Conservation (phyloP, 2,888 invertebrate genomes). For the Brachycybe producta region DNA sequence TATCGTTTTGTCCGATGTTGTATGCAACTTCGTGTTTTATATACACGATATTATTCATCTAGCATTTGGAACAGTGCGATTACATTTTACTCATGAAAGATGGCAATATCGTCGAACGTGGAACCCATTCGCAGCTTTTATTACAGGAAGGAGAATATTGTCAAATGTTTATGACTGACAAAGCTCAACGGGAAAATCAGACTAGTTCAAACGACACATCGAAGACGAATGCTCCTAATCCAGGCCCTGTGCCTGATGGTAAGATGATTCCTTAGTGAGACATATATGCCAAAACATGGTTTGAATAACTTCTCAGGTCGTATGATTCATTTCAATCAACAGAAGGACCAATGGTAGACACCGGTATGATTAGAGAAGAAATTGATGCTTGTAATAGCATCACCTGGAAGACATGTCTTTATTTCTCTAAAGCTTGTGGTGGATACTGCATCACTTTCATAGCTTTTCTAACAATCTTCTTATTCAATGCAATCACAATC, state of each 20-base stretch:
- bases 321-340: not conserved
- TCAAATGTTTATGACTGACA: slow-evolving; percentile 12
- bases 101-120: slow-evolving; percentile 43
- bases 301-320: not conserved
- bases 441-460: slow-evolving; percentile 10
- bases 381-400: slow-evolving; percentile 6
- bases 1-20: not conserved
- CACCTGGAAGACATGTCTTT: slow-evolving; percentile 12
- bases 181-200: too few relatives aligned
- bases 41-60: slow-evolving; percentile 9
- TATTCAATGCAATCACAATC: slow-evolving; percentile 25
- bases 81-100: slow-evolving; percentile 44
- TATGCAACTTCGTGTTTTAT: not conserved
- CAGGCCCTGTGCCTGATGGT: not conserved
- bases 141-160: slow-evolving; percentile 32
- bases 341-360: slow-evolving; percentile 14
- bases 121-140: slow-evolving; percentile 38
- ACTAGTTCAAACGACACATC: too few relatives aligned
- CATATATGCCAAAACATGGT: not conserved
- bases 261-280: not conserved
- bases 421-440: slow-evolving; percentile 11
- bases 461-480: slow-evolving; percentile 8
- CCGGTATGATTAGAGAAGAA: slow-evolving; percentile 14
- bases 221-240: too few relatives aligned
- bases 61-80: slow-evolving; percentile 46